phyloP scores from a whole-genome alignment of 2,797 vertebrate genomes.

The Malurus splendens region DNA sequence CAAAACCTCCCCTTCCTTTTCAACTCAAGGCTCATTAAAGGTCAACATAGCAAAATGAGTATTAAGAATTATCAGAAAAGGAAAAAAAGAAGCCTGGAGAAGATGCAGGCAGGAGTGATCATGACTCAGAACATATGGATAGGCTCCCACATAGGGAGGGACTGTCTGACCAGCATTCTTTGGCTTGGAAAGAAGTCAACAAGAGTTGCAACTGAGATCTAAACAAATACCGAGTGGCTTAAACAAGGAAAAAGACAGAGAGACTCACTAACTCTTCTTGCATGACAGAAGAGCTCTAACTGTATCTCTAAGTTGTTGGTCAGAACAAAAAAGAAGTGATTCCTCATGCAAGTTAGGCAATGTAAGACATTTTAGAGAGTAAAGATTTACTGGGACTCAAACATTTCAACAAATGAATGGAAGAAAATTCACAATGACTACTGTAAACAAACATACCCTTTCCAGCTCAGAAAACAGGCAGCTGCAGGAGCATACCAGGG shows the following conservation, averaged over 20 bases:
- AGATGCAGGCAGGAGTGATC: neutral
- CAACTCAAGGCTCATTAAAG: neutral
- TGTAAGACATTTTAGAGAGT: neutral
- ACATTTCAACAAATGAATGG: neutral
- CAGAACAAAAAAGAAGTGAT: neutral
- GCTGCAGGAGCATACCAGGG: neutral
- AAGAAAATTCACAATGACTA: neutral
- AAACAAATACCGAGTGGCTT: neutral
- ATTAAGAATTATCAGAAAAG: neutral
- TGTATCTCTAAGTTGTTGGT: neutral
- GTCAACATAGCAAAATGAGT: neutral
- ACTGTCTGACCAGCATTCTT: neutral
- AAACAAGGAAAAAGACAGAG: neutral
- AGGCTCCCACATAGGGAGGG: fast-evolving
- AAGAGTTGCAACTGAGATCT: neutral
- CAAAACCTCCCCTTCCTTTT: neutral
- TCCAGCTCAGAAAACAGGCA: neutral
- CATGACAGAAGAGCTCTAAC: neutral
- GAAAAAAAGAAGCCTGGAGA: neutral
- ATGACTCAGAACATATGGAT: neutral
- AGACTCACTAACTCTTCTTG: fast-evolving
- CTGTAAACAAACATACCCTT: fast-evolving
- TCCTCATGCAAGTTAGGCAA: neutral
- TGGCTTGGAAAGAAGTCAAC: neutral
- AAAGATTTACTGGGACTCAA: neutral